Percentiles rank a stretch among this genome's conserved stretches.
Conservation (phyloP, 1,140 invertebrate species). For the Drosophila guanche region DNA sequence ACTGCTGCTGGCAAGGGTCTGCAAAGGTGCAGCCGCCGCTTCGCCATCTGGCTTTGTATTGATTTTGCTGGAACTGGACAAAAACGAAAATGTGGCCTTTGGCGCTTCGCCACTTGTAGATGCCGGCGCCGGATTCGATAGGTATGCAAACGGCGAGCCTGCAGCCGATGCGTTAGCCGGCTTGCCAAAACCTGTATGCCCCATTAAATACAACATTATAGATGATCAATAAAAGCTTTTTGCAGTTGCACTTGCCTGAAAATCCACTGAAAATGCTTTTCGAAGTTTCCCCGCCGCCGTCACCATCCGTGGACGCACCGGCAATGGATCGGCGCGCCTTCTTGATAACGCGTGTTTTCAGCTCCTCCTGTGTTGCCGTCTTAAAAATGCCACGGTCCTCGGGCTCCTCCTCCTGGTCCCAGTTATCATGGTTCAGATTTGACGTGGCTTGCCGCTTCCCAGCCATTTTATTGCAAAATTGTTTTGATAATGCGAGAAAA, state of each 20-base stretch:
- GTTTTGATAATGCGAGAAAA: slow-evolving; percentile 17
- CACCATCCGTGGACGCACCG: slow-evolving; percentile 49
- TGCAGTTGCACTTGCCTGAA: slow-evolving; percentile 83
- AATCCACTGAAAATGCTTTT: slow-evolving; percentile 88
- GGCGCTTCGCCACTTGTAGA: neutral
- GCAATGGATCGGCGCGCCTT: slow-evolving; percentile 87
- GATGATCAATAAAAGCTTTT: too few species aligned
- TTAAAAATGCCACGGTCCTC: slow-evolving; percentile 90
- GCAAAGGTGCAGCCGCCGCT: neutral
- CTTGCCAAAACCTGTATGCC: slow-evolving; percentile 54
- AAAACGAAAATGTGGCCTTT: slow-evolving; percentile 26
- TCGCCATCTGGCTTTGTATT: too few species aligned
- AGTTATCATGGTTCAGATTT: slow-evolving; percentile 95
- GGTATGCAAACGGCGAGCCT: slow-evolving; percentile 86
- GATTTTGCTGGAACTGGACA: slow-evolving; percentile 2
- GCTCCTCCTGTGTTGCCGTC: slow-evolving; percentile 87
- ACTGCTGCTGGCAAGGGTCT: slow-evolving; percentile 10
- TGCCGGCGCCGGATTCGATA: slow-evolving; percentile 77
- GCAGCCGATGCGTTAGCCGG: slow-evolving; percentile 15
- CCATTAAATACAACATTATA: neutral
- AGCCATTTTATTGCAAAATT: slow-evolving; percentile 85
- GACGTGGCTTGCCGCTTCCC: slow-evolving; percentile 89
- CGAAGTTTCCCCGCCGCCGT: slow-evolving; percentile 58
- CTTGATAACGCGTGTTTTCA: slow-evolving; percentile 91
- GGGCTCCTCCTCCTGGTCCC: slow-evolving; percentile 92